phyloP scores from a whole-genome alignment of 2,797 vertebrate species.

The Malurus leucopterus region DNA sequence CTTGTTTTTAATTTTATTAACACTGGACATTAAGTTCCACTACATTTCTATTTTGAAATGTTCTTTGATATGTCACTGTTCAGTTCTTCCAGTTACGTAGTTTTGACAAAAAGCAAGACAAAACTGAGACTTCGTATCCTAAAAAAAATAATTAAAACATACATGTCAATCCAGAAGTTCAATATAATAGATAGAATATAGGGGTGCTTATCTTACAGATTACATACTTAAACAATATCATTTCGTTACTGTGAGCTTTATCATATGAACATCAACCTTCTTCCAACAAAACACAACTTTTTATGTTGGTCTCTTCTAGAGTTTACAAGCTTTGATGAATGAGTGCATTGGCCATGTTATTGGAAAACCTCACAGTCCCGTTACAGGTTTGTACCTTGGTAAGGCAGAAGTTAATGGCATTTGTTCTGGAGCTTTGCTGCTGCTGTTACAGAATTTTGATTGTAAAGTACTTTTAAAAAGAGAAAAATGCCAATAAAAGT shows the following conservation, averaged over 20 bases:
- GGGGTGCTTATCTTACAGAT: not conserved
- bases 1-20: not conserved
- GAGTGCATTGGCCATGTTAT: constrained; percentile 98
- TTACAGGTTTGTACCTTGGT: constrained; percentile 93
- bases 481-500: not conserved
- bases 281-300: not conserved
- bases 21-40: not conserved
- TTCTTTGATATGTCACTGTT: not conserved
- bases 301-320: constrained; percentile 72
- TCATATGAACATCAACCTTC: not conserved
- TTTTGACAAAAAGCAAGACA: not conserved
- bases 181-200: not conserved
- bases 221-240: not conserved
- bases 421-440: constrained; percentile 26
- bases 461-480: not conserved
- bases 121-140: not conserved
- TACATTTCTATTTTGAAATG: not conserved
- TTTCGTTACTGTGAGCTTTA: not conserved
- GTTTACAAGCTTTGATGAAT: constrained; percentile 96
- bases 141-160: not conserved
- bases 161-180: not conserved
- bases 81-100: not conserved
- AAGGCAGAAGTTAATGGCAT: constrained; percentile 65
- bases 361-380: constrained; percentile 96
- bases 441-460: not conserved